A percentile compares a stretch with the other conserved stretches of the same genome.
Evolutionary conservation across 2,113 vertebrate species (phyloP).

Genomic region (Spheniscus mendiculus): DNA sequence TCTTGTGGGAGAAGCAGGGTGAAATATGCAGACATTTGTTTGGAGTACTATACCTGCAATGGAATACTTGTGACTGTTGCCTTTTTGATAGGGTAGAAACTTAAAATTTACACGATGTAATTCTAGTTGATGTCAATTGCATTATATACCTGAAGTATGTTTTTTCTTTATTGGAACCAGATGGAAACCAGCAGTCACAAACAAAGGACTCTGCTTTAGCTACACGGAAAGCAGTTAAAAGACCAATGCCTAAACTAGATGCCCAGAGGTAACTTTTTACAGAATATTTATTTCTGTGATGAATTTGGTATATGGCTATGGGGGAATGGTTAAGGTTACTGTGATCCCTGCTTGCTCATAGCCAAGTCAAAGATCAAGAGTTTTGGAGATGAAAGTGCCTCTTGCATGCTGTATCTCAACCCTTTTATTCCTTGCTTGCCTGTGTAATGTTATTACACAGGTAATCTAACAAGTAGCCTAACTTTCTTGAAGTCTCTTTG

Average conservation of each 20-base stretch:
- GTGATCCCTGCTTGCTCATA: neutral
- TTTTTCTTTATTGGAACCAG: constrained; percentile 42
- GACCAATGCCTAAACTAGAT: constrained; percentile 89
- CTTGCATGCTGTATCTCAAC: neutral
- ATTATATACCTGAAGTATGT: neutral
- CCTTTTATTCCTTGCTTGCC: neutral
- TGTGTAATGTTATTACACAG: neutral
- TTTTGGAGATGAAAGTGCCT: neutral
- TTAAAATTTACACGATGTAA: accelerated
- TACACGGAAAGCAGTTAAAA: constrained; percentile 79
- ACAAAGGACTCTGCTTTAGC: constrained; percentile 77
- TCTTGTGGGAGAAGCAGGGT: neutral
- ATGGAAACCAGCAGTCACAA: constrained; percentile 72
- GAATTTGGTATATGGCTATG: neutral
- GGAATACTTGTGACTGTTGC: neutral
- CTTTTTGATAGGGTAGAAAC: neutral
- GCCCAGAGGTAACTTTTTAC: constrained; percentile 80
- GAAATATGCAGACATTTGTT: neutral
- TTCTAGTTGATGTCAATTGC: neutral
- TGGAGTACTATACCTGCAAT: neutral
- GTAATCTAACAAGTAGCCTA: no score
- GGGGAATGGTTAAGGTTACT: neutral
- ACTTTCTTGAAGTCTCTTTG: neutral
- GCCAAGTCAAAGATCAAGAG: neutral
- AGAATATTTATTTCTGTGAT: neutral